Evolutionary conservation across 2,797 vertebrate genomes (phyloP).

Genomic region (Pseudochirops cupreus): DNA sequence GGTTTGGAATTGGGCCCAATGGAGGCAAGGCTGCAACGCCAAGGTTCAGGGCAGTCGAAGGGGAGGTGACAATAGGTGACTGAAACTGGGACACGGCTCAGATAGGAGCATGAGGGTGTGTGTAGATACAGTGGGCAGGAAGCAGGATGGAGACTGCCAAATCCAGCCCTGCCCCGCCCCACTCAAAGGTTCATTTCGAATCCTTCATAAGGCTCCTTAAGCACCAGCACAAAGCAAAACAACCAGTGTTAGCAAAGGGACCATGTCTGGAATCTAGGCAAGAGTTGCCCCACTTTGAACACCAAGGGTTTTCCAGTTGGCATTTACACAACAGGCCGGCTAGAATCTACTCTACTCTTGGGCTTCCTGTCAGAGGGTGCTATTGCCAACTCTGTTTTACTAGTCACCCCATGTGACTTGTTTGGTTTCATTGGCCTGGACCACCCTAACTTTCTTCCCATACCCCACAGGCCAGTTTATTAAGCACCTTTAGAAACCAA

Average conservation of each 20-base stretch:
- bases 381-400: neutral
- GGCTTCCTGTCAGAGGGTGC: neutral
- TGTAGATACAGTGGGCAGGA: neutral
- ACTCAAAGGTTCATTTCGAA: neutral
- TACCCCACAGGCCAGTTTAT: neutral
- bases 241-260: neutral
- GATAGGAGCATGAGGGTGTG: neutral
- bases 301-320: neutral
- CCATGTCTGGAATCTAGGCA: neutral
- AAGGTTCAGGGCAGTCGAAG: neutral
- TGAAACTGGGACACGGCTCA: neutral
- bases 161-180: neutral
- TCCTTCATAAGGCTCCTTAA: neutral
- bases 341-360: neutral
- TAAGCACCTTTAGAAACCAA: neutral
- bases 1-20: neutral
- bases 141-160: neutral
- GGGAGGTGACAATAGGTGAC: neutral
- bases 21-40: neutral
- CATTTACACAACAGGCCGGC: neutral
- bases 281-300: neutral
- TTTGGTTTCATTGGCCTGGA: neutral
- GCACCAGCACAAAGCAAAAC: neutral
- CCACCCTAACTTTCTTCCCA: neutral
- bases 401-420: neutral